Conservation (phyloP, 2,113 vertebrate species). For the Apus apus region DNA sequence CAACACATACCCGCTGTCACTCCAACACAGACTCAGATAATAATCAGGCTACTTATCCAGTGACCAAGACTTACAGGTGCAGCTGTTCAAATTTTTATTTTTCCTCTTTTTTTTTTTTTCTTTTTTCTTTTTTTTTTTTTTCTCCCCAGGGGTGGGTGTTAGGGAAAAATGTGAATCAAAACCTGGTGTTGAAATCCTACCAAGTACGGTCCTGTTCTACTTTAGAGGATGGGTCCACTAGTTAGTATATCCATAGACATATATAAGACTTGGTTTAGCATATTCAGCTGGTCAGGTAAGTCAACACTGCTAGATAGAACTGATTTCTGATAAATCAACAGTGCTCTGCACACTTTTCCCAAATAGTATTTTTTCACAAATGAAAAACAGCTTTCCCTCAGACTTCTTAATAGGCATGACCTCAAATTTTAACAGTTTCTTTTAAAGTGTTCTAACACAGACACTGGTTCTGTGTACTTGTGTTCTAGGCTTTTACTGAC, state of each 20-base stretch:
- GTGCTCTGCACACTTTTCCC: neutral
- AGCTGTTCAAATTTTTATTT: neutral
- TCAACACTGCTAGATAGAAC: neutral
- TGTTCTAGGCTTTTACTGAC: neutral
- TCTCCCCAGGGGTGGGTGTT: accelerated
- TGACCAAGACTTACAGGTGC: neutral
- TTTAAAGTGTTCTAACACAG: neutral
- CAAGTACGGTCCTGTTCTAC: neutral
- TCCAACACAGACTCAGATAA: neutral
- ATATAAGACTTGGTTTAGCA: neutral
- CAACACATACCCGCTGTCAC: neutral
- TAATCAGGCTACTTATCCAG: neutral
- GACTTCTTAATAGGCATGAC: neutral
- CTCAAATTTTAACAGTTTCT: neutral
- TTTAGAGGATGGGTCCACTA: neutral
- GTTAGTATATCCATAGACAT: neutral
- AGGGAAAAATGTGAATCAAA: neutral
- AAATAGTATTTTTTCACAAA: neutral
- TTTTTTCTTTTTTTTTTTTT: neutral
- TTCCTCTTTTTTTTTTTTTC: neutral
- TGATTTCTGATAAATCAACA: neutral
- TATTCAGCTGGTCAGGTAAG: neutral
- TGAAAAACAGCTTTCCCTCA: neutral
- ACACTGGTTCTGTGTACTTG: neutral
- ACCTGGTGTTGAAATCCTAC: neutral